These are phyloP conservation scores for Notothenia coriiceps DNA, from an alignment of 2,113 vertebrate species.

Conservation along the genomic window DNA sequence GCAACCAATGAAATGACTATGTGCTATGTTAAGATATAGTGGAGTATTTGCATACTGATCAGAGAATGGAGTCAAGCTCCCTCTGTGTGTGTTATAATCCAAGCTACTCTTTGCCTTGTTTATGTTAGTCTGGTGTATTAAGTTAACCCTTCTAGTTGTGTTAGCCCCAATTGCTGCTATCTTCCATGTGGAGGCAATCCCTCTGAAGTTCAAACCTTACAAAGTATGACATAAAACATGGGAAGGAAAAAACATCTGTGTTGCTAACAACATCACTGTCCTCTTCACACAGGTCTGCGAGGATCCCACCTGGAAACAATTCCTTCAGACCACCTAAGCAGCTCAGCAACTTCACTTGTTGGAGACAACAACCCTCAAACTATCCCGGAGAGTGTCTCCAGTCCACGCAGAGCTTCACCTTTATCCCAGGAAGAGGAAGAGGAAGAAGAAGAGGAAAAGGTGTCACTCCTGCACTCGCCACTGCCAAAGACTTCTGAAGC, in stretches of 20 bases:
- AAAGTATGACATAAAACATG: too few relatives aligned
- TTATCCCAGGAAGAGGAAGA: constrained; percentile 15
- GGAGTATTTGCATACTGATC: too few relatives aligned
- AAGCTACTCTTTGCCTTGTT: too few relatives aligned
- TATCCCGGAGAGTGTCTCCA: constrained; percentile 13
- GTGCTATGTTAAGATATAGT: too few relatives aligned
- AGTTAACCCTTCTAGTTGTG: too few relatives aligned
- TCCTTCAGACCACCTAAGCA: constrained; percentile 31
- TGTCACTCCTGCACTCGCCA: constrained; percentile 30
- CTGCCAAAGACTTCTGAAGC: constrained; percentile 26
- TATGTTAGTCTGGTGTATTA: too few relatives aligned
- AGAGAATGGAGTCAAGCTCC: too few relatives aligned
- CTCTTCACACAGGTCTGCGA: constrained; percentile 49
- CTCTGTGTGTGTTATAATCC: too few relatives aligned
- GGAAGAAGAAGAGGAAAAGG: constrained; percentile 8
- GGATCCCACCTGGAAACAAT: constrained; percentile 41
- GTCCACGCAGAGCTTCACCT: constrained; percentile 35
- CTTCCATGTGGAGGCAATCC: too few relatives aligned
- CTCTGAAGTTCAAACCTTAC: too few relatives aligned
- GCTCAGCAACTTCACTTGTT: constrained; percentile 26
- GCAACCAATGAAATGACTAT: too few relatives aligned
- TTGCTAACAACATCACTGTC: background rate
- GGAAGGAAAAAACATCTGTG: background rate
- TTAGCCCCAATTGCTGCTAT: too few relatives aligned
- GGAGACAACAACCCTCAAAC: constrained; percentile 18